Base-by-base conservation (phyloP, 2,888 invertebrate species). In the Limenitis camilla region DNA sequence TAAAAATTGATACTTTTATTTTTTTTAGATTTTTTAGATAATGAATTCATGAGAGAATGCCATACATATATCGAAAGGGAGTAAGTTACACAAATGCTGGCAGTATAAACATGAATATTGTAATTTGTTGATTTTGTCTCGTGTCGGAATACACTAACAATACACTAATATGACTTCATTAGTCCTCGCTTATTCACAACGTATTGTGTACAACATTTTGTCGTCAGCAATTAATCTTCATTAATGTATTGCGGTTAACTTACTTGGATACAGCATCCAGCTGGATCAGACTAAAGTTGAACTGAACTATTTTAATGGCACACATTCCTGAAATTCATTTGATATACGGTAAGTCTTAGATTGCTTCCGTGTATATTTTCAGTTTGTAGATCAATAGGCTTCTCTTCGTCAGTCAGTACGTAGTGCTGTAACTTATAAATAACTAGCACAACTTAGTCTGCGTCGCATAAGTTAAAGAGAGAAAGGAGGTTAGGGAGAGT, bases 221-320 rank as follows among this genome's bases (percentile, higher is more conserved):
- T 72, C 67, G 66, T 67, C 69, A 69, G 74, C 80, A 76, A 81
- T 85, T 84, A 82, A 85, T 85, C 85, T 82, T 83, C 81, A 84
- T 84, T 84, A 84, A 77, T 74, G 71, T 76, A 71, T 73, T 79
- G 80, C 72, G 81, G 80, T 76, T 74, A 67, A 68, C 44, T 46
- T 50, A 40, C 50, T 44, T 47, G 47, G 36, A 48, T 30, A 1
- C 19, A 19, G 19, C 19, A 19, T 19, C 19, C 3, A 19, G 45
- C 36, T 44, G 39, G 52, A 44, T 52, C 40, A 48, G 19, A 11
- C 42, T 11, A 31, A 42, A 42, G 40, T 48, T 30, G 35, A 40
- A 28, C 40, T 44, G 7, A 45, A 36, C 38, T 38, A 45, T 55
- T 48, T 40, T 27, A 47, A 39, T 32, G n/a, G 28, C 6, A 32